Conservation (phyloP, 1,140 invertebrate species). For the Pararge aegeria region DNA sequence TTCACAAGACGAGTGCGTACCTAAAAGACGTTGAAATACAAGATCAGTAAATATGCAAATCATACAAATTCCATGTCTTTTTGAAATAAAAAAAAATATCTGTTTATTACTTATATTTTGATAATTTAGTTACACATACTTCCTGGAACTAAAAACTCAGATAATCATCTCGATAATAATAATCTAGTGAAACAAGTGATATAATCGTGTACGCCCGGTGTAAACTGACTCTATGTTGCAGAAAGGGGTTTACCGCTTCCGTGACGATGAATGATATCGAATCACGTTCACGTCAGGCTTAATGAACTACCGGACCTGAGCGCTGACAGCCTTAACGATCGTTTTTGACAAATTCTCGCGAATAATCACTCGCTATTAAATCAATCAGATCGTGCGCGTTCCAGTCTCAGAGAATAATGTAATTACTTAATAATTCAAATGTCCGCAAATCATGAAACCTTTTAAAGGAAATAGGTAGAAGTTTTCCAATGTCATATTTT, state of each 20-base stretch:
- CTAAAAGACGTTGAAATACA: too few species aligned
- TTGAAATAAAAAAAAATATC: too few species aligned
- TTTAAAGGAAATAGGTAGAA: neutral
- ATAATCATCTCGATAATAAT: too few species aligned
- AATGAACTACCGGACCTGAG: constrained; percentile 34
- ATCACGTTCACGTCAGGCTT: constrained; percentile 38
- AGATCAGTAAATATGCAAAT: too few species aligned
- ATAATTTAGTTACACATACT: too few species aligned
- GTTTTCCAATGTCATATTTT: constrained; percentile 4
- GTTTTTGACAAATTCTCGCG: constrained; percentile 7
- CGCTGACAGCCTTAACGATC: neutral
- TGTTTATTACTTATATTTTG: too few species aligned
- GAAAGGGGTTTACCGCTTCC: constrained; percentile 40
- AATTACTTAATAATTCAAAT: neutral
- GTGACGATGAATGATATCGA: constrained; percentile 40
- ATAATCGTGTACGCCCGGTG: neutral
- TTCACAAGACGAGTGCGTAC: too few species aligned
- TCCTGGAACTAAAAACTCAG: too few species aligned
- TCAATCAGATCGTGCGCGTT: constrained; percentile 1
- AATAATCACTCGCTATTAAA: constrained; percentile 8
- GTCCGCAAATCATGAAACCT: constrained; percentile 5
- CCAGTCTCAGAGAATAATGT: neutral
- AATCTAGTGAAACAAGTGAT: neutral
- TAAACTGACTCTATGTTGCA: neutral
- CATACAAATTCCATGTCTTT: too few species aligned